Evolutionary conservation across 2,797 vertebrate species (phyloP).

Genomic region (Macropus fuliginosus): DNA sequence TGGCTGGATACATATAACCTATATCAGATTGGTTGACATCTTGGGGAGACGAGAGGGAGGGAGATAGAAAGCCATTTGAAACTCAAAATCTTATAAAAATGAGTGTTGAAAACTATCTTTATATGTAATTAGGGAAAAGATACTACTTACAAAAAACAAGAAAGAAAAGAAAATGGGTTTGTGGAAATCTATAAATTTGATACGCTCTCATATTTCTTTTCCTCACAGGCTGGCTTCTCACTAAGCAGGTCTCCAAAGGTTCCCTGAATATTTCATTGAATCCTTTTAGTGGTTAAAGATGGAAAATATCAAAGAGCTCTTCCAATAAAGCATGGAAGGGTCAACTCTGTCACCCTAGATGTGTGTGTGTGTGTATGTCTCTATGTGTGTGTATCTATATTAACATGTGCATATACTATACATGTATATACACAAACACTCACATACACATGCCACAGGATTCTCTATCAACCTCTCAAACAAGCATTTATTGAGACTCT

Average conservation of each 20-base stretch:
- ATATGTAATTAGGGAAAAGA: neutral
- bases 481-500: neutral
- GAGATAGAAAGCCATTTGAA: neutral
- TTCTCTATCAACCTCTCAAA: neutral
- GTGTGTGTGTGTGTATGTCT: fast-evolving
- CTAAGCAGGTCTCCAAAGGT: neutral
- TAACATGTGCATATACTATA: neutral
- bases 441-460: neutral
- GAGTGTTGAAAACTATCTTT: neutral
- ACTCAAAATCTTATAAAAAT: neutral
- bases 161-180: neutral
- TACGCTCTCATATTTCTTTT: neutral
- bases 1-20: neutral
- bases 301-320: neutral
- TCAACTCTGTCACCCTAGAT: neutral
- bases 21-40: neutral
- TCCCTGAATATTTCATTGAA: neutral
- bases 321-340: neutral
- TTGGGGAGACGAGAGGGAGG: too few species aligned
- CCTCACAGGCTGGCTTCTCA: neutral
- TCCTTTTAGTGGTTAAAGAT: neutral
- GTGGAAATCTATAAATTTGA: neutral
- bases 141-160: neutral
- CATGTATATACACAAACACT: neutral
- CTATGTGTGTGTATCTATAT: neutral